Percentiles rank a stretch among this genome's conserved stretches.
Conservation (phyloP, 1,140 invertebrate genomes). For the Vollenhovia emeryi region DNA sequence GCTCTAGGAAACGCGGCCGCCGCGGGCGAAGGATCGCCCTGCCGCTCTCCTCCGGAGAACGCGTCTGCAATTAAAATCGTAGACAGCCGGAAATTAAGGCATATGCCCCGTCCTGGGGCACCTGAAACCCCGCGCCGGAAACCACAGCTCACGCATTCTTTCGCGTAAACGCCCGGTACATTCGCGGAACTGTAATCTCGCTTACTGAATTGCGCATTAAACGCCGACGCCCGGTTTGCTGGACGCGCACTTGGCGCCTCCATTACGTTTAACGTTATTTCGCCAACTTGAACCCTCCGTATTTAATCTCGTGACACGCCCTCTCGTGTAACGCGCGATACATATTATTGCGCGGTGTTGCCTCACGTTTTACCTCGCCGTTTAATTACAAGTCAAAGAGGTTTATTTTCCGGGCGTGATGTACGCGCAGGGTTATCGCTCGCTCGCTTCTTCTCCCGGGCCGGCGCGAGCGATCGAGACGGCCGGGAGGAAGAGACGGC, state of each 20-base stretch:
- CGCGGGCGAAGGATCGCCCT: not conserved
- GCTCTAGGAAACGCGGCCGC: not conserved
- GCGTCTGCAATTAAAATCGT: slow-evolving; percentile 35
- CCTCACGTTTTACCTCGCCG: not conserved
- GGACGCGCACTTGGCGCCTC: not conserved
- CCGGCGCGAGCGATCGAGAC: not conserved
- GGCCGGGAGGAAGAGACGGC: not conserved
- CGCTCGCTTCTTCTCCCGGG: not conserved
- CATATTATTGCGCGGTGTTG: not conserved
- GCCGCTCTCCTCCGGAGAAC: not conserved
- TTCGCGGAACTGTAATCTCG: not conserved
- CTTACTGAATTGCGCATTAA: not conserved
- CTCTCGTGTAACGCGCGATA: not conserved
- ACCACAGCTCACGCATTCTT: not conserved
- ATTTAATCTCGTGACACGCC: too few relatives aligned
- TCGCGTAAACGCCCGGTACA: not conserved
- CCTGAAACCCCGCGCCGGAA: slow-evolving; percentile 12
- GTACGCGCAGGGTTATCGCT: not conserved
- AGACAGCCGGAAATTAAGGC: slow-evolving; percentile 33
- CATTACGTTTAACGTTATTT: not conserved
- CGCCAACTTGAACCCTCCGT: not conserved
- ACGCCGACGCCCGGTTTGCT: not conserved
- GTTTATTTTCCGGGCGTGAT: not conserved
- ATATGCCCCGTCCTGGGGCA: not conserved
- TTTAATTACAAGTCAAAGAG: not conserved